A percentile compares a stretch with the other conserved stretches of the same genome.
Evolutionary conservation across 1,140 invertebrate genomes (phyloP).

Genomic region (Diachasma alloeum): DNA sequence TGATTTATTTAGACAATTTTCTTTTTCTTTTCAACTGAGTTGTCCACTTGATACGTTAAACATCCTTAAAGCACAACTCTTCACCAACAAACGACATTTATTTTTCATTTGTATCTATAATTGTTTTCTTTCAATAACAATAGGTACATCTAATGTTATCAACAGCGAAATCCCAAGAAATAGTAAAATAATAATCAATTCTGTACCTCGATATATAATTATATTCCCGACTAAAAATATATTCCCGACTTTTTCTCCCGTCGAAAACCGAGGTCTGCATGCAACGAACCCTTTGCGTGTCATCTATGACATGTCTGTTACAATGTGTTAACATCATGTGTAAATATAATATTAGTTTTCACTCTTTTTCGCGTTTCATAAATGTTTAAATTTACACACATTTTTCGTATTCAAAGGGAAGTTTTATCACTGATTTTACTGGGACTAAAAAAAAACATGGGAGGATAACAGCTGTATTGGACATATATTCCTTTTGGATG

Average conservation of each 20-base stretch:
- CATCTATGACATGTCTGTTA: not conserved
- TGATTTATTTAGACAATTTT: too few relatives aligned
- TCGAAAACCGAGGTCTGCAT: not conserved
- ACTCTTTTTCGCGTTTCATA: not conserved
- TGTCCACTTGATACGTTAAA: too few relatives aligned
- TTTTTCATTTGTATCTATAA: too few relatives aligned
- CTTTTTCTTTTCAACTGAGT: too few relatives aligned
- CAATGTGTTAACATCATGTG: not conserved
- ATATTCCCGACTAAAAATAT: not conserved
- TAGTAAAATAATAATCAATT: too few relatives aligned
- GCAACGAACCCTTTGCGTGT: not conserved
- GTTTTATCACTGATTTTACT: not conserved
- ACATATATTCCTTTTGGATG: slow-evolving; percentile 10
- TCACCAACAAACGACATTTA: too few relatives aligned
- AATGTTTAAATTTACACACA: not conserved
- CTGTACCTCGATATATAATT: too few relatives aligned
- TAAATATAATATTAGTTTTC: not conserved
- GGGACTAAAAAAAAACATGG: not conserved
- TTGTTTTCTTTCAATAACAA: too few relatives aligned
- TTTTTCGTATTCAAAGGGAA: not conserved
- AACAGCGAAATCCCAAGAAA: too few relatives aligned
- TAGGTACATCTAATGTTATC: too few relatives aligned
- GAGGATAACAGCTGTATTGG: slow-evolving; percentile 25
- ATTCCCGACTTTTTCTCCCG: not conserved
- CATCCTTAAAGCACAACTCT: too few relatives aligned